phyloP scores from a whole-genome alignment of 1,140 invertebrate genomes.

The Cotesia vestalis region DNA sequence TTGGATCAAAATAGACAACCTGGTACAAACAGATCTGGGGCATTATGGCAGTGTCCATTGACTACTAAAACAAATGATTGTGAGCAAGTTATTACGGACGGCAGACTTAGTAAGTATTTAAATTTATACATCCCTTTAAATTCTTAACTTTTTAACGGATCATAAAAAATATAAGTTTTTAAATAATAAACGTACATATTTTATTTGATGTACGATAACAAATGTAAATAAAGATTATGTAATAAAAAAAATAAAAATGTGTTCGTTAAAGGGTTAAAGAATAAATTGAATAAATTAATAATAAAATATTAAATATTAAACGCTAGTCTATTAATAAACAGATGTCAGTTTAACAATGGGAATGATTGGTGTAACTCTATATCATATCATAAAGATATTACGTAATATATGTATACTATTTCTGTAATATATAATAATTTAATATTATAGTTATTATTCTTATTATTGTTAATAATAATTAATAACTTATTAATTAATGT shows the following conservation, averaged over 20 bases:
- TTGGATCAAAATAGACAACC: conserved; percentile 86
- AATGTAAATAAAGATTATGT: no score
- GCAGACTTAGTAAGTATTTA: conserved; percentile 77
- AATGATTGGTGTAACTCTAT: conserved; percentile 24
- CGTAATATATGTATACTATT: conserved; percentile 25
- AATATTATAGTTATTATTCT: conserved; percentile 32
- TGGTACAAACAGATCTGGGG: conserved; percentile 84
- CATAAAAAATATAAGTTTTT: not conserved
- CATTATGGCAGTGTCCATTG: conserved; percentile 86
- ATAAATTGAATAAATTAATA: conserved; percentile 4
- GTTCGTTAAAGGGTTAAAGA: no score
- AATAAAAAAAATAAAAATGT: not conserved
- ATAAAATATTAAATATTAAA: no score
- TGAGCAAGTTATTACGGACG: conserved; percentile 86
- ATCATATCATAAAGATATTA: conserved; percentile 33
- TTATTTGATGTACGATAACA: no score
- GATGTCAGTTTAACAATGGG: conserved; percentile 13
- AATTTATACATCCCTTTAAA: conserved; percentile 4
- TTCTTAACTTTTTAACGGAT: not conserved
- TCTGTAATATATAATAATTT: conserved; percentile 32
- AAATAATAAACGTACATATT: no score
- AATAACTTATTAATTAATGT: not conserved
- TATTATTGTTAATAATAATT: conserved; percentile 48
- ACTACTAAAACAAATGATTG: conserved; percentile 76
- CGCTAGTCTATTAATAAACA: not conserved